These are phyloP conservation scores for Drosophila aldrichi DNA, from an alignment of 2,888 invertebrate species.

Conservation along the genomic window DNA sequence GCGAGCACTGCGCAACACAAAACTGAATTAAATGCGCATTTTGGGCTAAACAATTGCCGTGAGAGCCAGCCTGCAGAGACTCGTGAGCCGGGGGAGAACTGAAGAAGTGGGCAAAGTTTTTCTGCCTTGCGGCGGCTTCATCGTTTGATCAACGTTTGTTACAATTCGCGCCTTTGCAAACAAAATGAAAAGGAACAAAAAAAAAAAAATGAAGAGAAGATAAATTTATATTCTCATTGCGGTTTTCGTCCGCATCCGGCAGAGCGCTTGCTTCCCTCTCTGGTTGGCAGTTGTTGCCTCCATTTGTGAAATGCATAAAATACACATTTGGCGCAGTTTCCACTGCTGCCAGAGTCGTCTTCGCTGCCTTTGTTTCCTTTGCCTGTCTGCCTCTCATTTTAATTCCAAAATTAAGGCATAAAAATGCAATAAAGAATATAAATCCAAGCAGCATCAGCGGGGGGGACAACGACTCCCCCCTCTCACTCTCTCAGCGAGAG, in stretches of 20 bases:
- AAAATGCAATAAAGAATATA: constrained; percentile 74
- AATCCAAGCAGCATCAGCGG: constrained; percentile 11
- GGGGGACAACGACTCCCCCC: background rate
- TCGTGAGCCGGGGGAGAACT: constrained; percentile 20
- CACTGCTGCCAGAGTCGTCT: constrained; percentile 47
- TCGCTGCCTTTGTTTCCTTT: constrained; percentile 61
- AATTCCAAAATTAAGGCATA: constrained; percentile 72
- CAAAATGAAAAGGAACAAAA: too few species aligned
- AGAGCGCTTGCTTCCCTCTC: constrained; percentile 16
- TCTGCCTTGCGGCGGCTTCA: constrained; percentile 1
- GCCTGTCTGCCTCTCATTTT: constrained; percentile 36
- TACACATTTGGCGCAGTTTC: constrained; percentile 68
- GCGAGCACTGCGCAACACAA: constrained; percentile 46
- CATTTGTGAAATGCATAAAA: constrained; percentile 78
- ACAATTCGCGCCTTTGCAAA: constrained; percentile 62
- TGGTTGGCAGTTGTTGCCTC: constrained; percentile 56
- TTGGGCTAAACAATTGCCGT: constrained; percentile 73
- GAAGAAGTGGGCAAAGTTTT: constrained; percentile 35
- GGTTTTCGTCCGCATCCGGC: constrained; percentile 41
- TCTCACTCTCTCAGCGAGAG: background rate
- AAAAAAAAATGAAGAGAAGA: constrained; percentile 11
- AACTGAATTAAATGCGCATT: constrained; percentile 77
- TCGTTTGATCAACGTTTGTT: constrained; percentile 67
- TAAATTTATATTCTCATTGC: constrained; percentile 50
- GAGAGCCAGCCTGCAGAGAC: background rate